Conservation (phyloP, 1,140 invertebrate species). For the Plodia interpunctella region DNA sequence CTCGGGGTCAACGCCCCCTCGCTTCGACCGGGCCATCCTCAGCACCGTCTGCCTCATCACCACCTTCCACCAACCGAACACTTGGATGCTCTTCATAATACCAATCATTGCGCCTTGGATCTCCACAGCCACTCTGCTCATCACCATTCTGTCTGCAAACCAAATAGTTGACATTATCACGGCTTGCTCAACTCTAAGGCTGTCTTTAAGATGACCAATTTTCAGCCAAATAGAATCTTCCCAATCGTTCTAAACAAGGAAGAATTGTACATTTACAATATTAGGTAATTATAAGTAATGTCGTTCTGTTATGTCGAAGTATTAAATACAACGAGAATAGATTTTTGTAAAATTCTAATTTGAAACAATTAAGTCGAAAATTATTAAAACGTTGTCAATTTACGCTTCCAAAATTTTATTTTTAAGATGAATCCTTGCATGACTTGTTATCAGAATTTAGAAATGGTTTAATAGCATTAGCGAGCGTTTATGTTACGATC, state of each 20-base stretch:
- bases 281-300: background rate
- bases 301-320: conserved; percentile 17
- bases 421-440: background rate
- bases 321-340: conserved; percentile 47
- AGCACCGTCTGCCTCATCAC: conserved; percentile 33
- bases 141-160: conserved; percentile 18
- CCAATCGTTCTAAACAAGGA: conserved; percentile 12
- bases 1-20: conserved; percentile 75
- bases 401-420: background rate
- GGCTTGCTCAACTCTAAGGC: background rate
- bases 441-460: conserved; percentile 19
- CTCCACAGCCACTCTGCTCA: conserved; percentile 17
- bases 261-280: conserved; percentile 11
- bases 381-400: conserved; percentile 12
- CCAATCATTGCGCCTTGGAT: conserved; percentile 24
- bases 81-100: conserved; percentile 23
- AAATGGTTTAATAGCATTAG: conserved; percentile 37
- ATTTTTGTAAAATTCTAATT: conserved; percentile 21
- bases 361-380: background rate
- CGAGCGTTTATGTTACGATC: conserved; percentile 26
- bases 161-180: conserved; percentile 14
- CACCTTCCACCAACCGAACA: conserved; percentile 29
- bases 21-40: conserved; percentile 44
- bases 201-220: conserved; percentile 32
- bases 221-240: conserved; percentile 7